These are phyloP conservation scores for Buteo buteo DNA, from an alignment of 2,113 vertebrate genomes.

Conservation along the genomic window DNA sequence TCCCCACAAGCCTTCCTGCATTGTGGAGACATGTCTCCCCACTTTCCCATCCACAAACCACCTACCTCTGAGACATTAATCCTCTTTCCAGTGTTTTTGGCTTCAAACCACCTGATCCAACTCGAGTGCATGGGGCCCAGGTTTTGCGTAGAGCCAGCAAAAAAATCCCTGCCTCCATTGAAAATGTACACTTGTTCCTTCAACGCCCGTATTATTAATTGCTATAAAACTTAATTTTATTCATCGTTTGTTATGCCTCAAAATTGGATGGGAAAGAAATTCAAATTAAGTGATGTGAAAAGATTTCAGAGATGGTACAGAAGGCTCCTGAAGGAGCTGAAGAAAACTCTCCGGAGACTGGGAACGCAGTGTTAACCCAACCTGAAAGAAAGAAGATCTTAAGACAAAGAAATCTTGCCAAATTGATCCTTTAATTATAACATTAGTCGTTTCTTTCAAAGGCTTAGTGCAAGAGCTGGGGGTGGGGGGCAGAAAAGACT, in stretches of 20 bases:
- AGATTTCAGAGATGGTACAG: constrained; percentile 31
- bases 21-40: background rate
- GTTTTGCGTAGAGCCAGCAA: background rate
- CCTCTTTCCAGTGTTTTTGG: background rate
- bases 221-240: constrained; percentile 28
- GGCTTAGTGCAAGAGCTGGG: constrained; percentile 26
- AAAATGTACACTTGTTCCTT: background rate
- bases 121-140: rapidly evolving
- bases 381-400: constrained; percentile 60
- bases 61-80: background rate
- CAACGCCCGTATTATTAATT: constrained; percentile 41
- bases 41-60: background rate
- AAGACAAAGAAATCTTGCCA: constrained; percentile 66
- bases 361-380: constrained; percentile 29
- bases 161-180: background rate
- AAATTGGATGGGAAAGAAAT: constrained; percentile 29
- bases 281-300: constrained; percentile 27
- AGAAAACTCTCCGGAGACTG: constrained; percentile 50
- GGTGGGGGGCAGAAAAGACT: constrained; percentile 46
- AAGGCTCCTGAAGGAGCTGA: constrained; percentile 56
- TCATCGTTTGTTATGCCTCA: constrained; percentile 32
- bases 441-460: constrained; percentile 65
- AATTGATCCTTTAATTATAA: constrained; percentile 72
- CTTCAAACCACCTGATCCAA: background rate
- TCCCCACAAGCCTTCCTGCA: background rate